Percentiles rank a stretch among this genome's conserved stretches.
phyloP scores from a whole-genome alignment of 2,113 vertebrate genomes.

The Thalassoma bifasciatum region DNA sequence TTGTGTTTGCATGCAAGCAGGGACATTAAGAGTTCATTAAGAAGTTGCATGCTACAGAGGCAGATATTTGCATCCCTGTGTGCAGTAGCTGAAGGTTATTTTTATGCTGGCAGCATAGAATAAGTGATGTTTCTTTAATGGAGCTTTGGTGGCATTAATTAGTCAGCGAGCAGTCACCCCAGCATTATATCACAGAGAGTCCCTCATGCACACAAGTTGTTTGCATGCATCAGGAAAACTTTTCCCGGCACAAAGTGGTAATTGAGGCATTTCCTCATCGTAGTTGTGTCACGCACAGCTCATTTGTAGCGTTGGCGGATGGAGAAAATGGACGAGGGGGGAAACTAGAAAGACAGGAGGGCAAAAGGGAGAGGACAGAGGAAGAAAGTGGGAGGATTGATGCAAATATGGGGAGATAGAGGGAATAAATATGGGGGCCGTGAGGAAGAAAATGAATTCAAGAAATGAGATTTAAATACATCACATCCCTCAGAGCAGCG shows the following conservation, averaged over 20 bases:
- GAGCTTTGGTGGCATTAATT: constrained; percentile 35
- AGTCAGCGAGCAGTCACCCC: constrained; percentile 13
- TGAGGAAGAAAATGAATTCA: constrained; percentile 14
- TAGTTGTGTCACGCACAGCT: constrained; percentile 10
- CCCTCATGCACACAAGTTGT: background rate
- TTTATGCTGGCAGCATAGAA: constrained; percentile 7
- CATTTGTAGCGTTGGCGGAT: constrained; percentile 1
- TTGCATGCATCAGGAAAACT: constrained; percentile 11
- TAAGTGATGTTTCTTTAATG: constrained; percentile 44
- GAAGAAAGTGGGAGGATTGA: background rate
- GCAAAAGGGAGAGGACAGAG: background rate
- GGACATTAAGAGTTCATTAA: background rate
- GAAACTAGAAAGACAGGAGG: background rate
- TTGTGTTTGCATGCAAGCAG: background rate
- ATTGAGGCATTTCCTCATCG: constrained; percentile 12
- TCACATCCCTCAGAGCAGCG: background rate
- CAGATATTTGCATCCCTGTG: background rate
- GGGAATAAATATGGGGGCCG: background rate
- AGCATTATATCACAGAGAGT: background rate
- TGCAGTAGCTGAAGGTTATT: constrained; percentile 24
- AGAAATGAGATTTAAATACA: background rate
- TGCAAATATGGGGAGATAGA: background rate
- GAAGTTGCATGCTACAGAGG: background rate
- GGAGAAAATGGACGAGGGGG: constrained; percentile 4
- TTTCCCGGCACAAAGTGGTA: background rate